Conservation (phyloP, 2,113 vertebrate genomes). For the Antigone vipio region DNA sequence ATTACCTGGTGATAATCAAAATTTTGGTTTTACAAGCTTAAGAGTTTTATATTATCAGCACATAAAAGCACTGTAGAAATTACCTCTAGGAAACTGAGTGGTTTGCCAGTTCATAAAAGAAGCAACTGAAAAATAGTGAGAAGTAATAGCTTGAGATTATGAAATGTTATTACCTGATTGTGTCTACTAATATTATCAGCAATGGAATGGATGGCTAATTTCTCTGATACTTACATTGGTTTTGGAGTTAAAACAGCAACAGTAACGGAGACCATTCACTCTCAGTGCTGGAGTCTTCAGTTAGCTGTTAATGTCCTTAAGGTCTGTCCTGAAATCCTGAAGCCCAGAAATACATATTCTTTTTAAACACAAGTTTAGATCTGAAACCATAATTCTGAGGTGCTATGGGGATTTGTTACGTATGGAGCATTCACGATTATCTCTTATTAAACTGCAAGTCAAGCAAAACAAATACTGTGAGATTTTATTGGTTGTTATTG, state of each 20-base stretch:
- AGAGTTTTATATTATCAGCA: not conserved
- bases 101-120: not conserved
- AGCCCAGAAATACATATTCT: not conserved
- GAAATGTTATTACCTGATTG: not conserved
- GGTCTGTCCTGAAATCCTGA: not conserved
- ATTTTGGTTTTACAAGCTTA: not conserved
- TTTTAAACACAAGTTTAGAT: not conserved
- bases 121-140: not conserved
- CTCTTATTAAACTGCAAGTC: not conserved
- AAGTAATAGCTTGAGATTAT: not conserved
- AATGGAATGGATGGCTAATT: not conserved
- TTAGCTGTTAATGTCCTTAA: not conserved
- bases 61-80: not conserved
- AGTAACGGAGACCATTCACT: not conserved
- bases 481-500: not conserved
- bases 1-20: not conserved
- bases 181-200: not conserved
- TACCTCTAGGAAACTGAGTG: not conserved
- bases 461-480: not conserved
- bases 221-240: not conserved
- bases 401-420: not conserved
- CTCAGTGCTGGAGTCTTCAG: not conserved
- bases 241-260: not conserved
- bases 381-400: not conserved
- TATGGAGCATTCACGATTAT: rapidly evolving